These are phyloP conservation scores for Ptilonorhynchus violaceus DNA, from an alignment of 2,113 vertebrate species.

Conservation along the genomic window DNA sequence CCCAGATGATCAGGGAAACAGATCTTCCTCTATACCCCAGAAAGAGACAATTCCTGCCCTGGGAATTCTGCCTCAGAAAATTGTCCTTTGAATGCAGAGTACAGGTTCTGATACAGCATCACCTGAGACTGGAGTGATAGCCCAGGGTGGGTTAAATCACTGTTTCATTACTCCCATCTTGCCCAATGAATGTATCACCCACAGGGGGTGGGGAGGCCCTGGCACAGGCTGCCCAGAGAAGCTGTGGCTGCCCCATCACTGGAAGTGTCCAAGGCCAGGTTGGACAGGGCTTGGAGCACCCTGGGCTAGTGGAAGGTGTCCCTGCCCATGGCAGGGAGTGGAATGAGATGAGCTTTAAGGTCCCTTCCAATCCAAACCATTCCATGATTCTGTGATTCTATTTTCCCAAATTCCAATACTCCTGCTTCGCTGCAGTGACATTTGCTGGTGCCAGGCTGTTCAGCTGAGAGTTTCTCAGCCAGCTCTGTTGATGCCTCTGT, in stretches of 20 bases:
- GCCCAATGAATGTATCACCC: neutral
- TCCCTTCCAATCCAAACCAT: neutral
- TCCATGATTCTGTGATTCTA: neutral
- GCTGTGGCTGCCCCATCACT: neutral
- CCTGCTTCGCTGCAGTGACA: neutral
- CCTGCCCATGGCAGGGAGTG: neutral
- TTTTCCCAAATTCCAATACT: neutral
- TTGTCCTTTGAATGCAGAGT: neutral
- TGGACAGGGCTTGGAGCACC: rapidly evolving
- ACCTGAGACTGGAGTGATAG: neutral
- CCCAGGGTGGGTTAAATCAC: neutral
- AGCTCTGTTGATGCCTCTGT: neutral
- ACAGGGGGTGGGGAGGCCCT: rapidly evolving
- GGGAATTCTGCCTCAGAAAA: neutral
- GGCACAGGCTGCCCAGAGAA: neutral
- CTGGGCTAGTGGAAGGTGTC: neutral
- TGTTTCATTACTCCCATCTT: neutral
- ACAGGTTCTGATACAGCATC: neutral
- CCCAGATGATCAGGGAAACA: neutral
- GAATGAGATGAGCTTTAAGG: neutral
- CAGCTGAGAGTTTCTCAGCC: neutral
- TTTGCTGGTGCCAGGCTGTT: neutral
- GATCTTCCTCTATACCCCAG: neutral
- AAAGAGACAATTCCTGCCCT: neutral
- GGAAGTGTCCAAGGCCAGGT: rapidly evolving